Evolutionary conservation across 1,140 invertebrate genomes (phyloP).

Genomic region (Bombyx mandarina): DNA sequence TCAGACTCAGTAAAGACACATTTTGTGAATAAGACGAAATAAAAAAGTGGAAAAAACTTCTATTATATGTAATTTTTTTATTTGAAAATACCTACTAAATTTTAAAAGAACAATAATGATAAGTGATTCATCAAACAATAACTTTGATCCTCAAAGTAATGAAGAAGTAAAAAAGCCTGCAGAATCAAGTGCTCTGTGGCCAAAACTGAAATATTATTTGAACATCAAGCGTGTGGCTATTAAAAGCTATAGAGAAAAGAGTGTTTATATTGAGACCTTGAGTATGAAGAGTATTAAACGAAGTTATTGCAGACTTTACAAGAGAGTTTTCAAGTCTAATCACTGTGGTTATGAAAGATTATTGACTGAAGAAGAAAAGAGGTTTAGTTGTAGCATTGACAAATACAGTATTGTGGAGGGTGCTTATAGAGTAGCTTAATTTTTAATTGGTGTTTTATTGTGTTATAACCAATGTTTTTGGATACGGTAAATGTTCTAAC

Average conservation of each 20-base stretch:
- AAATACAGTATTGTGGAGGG: constrained; percentile 46
- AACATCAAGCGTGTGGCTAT: constrained; percentile 30
- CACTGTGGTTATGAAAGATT: constrained; percentile 51
- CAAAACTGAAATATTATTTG: constrained; percentile 37
- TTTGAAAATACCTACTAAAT: too few species aligned
- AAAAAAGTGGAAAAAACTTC: too few species aligned
- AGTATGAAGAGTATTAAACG: constrained; percentile 48
- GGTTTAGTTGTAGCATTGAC: constrained; percentile 45
- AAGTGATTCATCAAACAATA: too few species aligned
- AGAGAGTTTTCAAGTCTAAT: constrained; percentile 39
- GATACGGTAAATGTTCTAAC: background rate
- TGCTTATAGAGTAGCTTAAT: constrained; percentile 22
- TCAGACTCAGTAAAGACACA: too few species aligned
- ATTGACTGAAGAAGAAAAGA: constrained; percentile 63
- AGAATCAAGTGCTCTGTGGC: constrained; percentile 16
- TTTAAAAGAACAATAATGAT: too few species aligned
- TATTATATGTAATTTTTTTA: too few species aligned
- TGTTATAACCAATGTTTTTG: background rate
- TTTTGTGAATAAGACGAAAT: too few species aligned
- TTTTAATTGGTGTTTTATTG: constrained; percentile 3
- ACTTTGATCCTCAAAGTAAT: too few species aligned
- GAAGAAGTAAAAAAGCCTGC: too few species aligned
- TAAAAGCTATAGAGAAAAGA: constrained; percentile 30
- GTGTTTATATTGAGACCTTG: constrained; percentile 43
- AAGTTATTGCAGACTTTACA: constrained; percentile 36